A percentile compares a stretch with the other conserved stretches of the same genome.
Evolutionary conservation across 2,888 invertebrate species (phyloP).

Genomic region (Nasonovia ribisnigri): DNA sequence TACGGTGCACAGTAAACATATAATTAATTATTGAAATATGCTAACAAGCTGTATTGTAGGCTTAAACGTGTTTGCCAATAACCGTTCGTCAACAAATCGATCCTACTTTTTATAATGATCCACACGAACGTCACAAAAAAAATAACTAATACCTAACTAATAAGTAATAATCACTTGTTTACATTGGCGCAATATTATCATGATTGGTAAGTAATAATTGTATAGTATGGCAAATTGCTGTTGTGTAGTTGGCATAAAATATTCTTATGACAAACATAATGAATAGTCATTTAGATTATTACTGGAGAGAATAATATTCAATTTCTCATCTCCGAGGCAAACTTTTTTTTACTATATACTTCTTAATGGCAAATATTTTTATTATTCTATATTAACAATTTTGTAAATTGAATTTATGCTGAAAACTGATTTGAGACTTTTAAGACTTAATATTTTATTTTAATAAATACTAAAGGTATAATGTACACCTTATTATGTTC

Average conservation of each 20-base stretch:
- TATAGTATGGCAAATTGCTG: background rate
- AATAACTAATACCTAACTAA: background rate
- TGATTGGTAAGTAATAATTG: background rate
- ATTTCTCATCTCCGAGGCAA: background rate
- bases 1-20: background rate
- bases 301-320: background rate
- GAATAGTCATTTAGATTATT: background rate
- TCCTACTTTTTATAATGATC: background rate
- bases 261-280: background rate
- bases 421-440: background rate
- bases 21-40: background rate
- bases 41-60: background rate
- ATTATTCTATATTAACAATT: background rate
- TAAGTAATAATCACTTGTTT: background rate
- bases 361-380: background rate
- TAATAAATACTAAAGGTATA: background rate
- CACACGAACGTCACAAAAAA: background rate
- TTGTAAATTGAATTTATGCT: background rate
- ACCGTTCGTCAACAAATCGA: background rate
- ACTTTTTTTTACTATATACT: background rate
- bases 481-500: background rate
- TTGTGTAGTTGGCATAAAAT: background rate
- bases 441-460: background rate
- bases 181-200: background rate
- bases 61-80: slow-evolving; percentile 22